A percentile compares a stretch with the other conserved stretches of the same genome.
phyloP scores from a whole-genome alignment of 2,888 invertebrate genomes.

The Salpingus planirostris region DNA sequence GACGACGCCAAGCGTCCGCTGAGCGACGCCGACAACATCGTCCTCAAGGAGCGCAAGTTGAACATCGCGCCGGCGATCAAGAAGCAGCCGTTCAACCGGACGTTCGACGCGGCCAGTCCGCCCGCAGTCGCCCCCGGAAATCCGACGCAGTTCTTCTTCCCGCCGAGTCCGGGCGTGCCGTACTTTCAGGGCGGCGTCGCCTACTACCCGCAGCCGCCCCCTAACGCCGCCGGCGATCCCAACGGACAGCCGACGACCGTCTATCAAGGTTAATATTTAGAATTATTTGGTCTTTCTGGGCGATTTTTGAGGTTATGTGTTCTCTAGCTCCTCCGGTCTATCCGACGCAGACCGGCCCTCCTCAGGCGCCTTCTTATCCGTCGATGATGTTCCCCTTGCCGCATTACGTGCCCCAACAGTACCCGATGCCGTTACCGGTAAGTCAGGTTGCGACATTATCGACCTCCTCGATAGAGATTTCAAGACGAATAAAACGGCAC shows the following conservation, averaged over 20 bases:
- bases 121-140: conserved; percentile 44
- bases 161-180: conserved; percentile 38
- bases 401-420: conserved; percentile 43
- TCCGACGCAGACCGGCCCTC: conserved; percentile 36
- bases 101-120: conserved; percentile 47
- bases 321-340: conserved; percentile 34
- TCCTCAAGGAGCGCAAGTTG: conserved; percentile 69
- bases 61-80: conserved; percentile 83
- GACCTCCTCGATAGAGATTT: too few relatives aligned
- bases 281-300: background rate
- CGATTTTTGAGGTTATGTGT: background rate
- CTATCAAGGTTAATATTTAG: conserved; percentile 32
- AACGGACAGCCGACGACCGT: conserved; percentile 32
- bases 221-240: conserved; percentile 26
- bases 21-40: conserved; percentile 66
- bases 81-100: conserved; percentile 57
- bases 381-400: conserved; percentile 41
- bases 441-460: too few relatives aligned
- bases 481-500: too few relatives aligned
- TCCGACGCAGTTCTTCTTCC: conserved; percentile 37
- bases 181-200: conserved; percentile 38
- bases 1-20: conserved; percentile 72
- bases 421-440: conserved; percentile 43
- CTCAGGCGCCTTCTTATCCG: conserved; percentile 37
- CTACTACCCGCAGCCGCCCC: conserved; percentile 32